Evolutionary conservation across 2,113 vertebrate species (phyloP).

Genomic region (Myiozetetes cayanensis): DNA sequence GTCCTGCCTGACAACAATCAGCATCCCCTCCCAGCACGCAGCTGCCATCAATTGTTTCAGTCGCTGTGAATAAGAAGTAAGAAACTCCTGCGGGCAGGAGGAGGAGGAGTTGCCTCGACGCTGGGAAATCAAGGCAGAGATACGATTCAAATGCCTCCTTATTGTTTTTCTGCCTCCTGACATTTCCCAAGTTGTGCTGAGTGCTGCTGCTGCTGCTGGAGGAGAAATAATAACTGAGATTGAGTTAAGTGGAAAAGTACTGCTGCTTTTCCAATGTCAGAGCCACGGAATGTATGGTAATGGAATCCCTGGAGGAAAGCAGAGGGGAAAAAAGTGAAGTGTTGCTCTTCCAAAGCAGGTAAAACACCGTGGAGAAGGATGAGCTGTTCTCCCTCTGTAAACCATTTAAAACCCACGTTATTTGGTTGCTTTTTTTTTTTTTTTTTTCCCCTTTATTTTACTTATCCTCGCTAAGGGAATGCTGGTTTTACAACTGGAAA

Average conservation of each 20-base stretch:
- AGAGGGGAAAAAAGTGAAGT: background rate
- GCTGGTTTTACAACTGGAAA: background rate
- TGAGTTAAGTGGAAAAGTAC: slow-evolving; percentile 24
- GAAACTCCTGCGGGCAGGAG: background rate
- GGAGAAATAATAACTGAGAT: background rate
- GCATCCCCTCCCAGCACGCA: background rate
- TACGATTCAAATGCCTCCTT: slow-evolving; percentile 7
- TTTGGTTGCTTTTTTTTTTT: background rate
- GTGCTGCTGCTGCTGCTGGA: background rate
- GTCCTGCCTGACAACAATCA: background rate
- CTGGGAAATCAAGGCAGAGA: slow-evolving; percentile 13
- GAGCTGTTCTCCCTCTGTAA: background rate
- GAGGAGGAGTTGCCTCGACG: background rate
- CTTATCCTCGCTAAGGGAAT: background rate
- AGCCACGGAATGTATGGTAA: background rate
- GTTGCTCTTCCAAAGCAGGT: background rate
- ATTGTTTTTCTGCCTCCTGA: slow-evolving; percentile 34
- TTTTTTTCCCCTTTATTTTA: background rate
- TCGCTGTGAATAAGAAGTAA: background rate
- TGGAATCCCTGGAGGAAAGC: slow-evolving; percentile 10
- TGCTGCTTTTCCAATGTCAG: slow-evolving; percentile 1
- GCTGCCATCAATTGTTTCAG: background rate
- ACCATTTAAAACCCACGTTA: background rate
- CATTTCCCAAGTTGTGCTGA: background rate
- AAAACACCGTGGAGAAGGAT: background rate